Percentiles rank a stretch among this genome's conserved stretches.
These are phyloP conservation scores for Muscicapa adusta DNA, from an alignment of 2,113 vertebrate genomes.

Conservation along the genomic window DNA sequence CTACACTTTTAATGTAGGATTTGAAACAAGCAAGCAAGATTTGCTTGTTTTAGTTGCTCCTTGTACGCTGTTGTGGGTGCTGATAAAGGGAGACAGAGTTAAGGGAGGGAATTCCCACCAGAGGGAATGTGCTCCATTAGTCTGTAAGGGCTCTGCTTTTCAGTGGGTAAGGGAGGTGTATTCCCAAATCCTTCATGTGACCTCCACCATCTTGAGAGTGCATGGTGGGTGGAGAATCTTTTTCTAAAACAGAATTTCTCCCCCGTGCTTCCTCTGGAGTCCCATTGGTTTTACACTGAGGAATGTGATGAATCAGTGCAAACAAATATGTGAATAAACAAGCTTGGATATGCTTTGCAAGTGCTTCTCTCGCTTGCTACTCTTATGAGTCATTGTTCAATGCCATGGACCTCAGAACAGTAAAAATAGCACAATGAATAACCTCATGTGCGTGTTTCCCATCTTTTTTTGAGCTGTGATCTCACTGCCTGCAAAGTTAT, in stretches of 20 bases:
- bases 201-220: background rate
- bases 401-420: background rate
- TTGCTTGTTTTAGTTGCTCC: background rate
- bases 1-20: background rate
- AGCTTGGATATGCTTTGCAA: background rate
- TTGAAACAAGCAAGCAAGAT: background rate
- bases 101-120: background rate
- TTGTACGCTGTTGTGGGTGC: background rate
- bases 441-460: background rate
- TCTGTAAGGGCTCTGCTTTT: background rate
- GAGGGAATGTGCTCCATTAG: background rate
- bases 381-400: background rate
- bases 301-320: background rate
- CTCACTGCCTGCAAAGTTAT: background rate
- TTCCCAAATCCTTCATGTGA: background rate
- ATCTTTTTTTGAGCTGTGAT: background rate
- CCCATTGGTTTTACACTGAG: background rate
- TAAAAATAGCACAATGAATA: background rate
- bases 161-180: background rate
- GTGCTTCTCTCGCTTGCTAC: background rate
- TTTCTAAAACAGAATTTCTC: background rate
- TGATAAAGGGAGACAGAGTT: background rate
- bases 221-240: background rate
- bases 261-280: background rate
- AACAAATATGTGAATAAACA: background rate